Evolutionary conservation across 2,888 invertebrate species (phyloP), one percentile per base, ranked within the genome.

Genomic region (Ecliptopera silaceata): DNA sequence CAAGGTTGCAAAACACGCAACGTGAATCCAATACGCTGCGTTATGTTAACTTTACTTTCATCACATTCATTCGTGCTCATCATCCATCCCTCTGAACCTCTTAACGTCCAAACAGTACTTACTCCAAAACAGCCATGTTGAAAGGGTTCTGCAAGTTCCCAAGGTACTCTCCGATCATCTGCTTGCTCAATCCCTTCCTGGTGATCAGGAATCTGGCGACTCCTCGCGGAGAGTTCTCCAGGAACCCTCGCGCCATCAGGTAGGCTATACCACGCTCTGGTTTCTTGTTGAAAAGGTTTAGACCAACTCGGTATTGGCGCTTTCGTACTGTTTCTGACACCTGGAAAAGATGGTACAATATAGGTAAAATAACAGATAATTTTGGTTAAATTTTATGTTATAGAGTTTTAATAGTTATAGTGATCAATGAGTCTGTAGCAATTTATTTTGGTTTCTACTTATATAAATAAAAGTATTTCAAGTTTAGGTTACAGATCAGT

Each of bases 121-220:
- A 97, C 95, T 98, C 97, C 75, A 99, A 92, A 64, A 98, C 98
- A 65, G 97, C 97, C 96, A 97, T 97, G 82, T 98, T 99, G 93
- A 99, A 99, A 0, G 95, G 94, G 78, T 95, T 97, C 89, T 98
- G 98, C 69, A 99, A 91, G 80, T 99, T 98, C 36, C 99, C 99
- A 58, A 99, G 93, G 86, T 99, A 99, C 81, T 99, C 99, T 34
- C 99, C 99, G 71, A 99, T 99, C 98, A 99, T 99, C 88, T 99
- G 98, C 74, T 99, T 98, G 80, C 98, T 98, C 50, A 99, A 92
- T 1, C 99, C 99, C 84, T 99, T 99, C 64, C 99, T 93, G 15
- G 98, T 96, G 80, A 99, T 97, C 62, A 99, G 94, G 90, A 99
- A 99, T 65, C 97, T 93, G 0, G 99, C 98, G 0, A 99, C 98